These are phyloP conservation scores for Geococcyx californianus DNA, from an alignment of 2,113 vertebrate species.

Conservation along the genomic window DNA sequence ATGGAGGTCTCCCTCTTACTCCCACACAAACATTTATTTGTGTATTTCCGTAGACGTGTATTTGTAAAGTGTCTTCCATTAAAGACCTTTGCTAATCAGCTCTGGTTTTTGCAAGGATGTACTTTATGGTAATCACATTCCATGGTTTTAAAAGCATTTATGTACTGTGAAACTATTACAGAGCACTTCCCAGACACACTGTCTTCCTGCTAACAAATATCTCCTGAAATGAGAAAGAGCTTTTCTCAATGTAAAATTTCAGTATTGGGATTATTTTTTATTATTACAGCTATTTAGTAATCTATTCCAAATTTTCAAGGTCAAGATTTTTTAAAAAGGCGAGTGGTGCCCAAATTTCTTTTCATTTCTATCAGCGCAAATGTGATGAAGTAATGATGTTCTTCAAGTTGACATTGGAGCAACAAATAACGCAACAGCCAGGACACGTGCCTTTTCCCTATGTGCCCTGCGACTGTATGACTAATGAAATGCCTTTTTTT, in stretches of 20 bases:
- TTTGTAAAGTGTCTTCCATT: not conserved
- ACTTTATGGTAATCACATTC: not conserved
- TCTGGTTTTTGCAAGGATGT: not conserved
- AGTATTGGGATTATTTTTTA: slow-evolving; percentile 1
- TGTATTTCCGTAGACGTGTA: not conserved
- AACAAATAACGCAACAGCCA: slow-evolving; percentile 20
- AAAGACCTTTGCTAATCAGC: slow-evolving; percentile 4
- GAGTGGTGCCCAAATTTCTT: not conserved
- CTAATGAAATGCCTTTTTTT: slow-evolving; percentile 57
- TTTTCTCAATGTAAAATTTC: slow-evolving; percentile 36
- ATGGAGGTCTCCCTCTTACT: not conserved
- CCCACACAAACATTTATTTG: not conserved
- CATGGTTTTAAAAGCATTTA: slow-evolving; percentile 19
- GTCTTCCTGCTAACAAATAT: not conserved
- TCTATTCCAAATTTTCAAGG: slow-evolving; percentile 33
- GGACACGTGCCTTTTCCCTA: not conserved
- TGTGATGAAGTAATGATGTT: slow-evolving; percentile 16
- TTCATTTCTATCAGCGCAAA: not conserved
- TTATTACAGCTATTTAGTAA: slow-evolving; percentile 10
- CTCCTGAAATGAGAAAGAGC: not conserved
- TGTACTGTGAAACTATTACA: not conserved
- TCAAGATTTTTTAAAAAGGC: slow-evolving; percentile 13
- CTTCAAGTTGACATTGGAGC: slow-evolving; percentile 24
- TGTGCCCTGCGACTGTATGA: slow-evolving; percentile 19
- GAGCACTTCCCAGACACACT: not conserved